Evolutionary conservation across 2,888 invertebrate species (phyloP), one percentile per base, ranked within the genome.

Genomic region (Melieria crassipennis): DNA sequence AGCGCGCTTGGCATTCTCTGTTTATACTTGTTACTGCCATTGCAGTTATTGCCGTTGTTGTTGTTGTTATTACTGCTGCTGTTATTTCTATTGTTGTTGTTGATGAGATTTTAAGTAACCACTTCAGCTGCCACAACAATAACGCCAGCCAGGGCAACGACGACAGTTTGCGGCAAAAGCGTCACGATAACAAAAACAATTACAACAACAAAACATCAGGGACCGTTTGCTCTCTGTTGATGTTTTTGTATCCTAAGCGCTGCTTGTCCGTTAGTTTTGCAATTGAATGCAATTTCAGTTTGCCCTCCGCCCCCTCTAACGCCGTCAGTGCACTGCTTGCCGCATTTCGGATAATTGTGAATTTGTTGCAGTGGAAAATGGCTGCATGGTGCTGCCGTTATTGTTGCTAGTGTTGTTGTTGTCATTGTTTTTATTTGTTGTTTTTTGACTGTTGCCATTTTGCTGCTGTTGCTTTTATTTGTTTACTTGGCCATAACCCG

Each of bases 41-140:
- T 7, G 47, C 13, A 46, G 47, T 13, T 5, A 11, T 62, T 62
- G 45, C 46, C 46, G 45, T 62, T 62, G 9, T 7, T 48, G 10
- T 43, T 62, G 62, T 62, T 62, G 46, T 10, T n/a, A 45, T 43
- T 62, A 16, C 43, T 62, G 13, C 16, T 47, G 47, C 52, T 52
- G 52, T 13, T 52, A 5, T 13, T 50, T 50, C 13, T 52, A 13
- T 13, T 13, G 13, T 52, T 52, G 52, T 48, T 13, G 10, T 46
- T 62, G 62, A 62, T 62, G 62, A 46, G 50, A 13, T 62, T 48
- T 66, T 66, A 47, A 48, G 13, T 66, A 63, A 63, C 13, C 13
- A 46, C 47, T 45, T 48, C 16, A 47, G 13, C 47, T 52, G 52
- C 9, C 11, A 52, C 7, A 52, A 13, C 52, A 52, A 13, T 13